These are phyloP conservation scores for Nemapogon koenigi DNA, from an alignment of 2,888 invertebrate species.

Conservation along the genomic window DNA sequence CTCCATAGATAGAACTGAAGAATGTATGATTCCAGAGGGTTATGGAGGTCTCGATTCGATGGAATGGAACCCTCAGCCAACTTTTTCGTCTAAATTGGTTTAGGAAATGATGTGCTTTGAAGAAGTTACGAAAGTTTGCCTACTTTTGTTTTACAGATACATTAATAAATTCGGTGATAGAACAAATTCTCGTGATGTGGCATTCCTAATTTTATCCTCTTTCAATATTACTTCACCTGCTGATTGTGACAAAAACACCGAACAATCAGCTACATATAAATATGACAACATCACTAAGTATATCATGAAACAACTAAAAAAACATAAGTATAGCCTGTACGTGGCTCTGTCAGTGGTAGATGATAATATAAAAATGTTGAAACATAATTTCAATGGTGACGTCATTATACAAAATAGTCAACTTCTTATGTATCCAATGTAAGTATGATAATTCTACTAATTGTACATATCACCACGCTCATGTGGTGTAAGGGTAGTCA, in stretches of 20 bases:
- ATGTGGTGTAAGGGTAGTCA: slow-evolving; percentile 1
- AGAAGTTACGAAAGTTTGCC: no score
- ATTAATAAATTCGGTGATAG: slow-evolving; percentile 62
- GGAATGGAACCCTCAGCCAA: no score
- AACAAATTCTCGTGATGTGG: slow-evolving; percentile 46
- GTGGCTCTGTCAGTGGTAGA: slow-evolving; percentile 66
- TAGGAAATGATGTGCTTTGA: no score
- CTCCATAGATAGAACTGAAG: no score
- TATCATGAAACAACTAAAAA: slow-evolving; percentile 36
- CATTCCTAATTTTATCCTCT: slow-evolving; percentile 33
- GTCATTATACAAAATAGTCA: slow-evolving; percentile 68
- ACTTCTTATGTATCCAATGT: slow-evolving; percentile 74
- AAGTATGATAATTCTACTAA: slow-evolving; percentile 27
- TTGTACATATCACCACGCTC: background rate
- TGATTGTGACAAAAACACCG: slow-evolving; percentile 1
- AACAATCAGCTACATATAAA: background rate
- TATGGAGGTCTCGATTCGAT: no score
- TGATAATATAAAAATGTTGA: slow-evolving; percentile 64
- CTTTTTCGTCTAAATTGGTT: no score
- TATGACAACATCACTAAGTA: background rate
- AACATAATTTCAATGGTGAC: slow-evolving; percentile 48
- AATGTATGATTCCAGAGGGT: no score
- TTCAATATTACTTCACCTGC: slow-evolving; percentile 20
- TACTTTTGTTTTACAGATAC: slow-evolving; percentile 43
- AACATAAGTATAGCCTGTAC: slow-evolving; percentile 71